These are phyloP conservation scores for Albula goreensis DNA, from an alignment of 2,113 vertebrate species.

Conservation along the genomic window DNA sequence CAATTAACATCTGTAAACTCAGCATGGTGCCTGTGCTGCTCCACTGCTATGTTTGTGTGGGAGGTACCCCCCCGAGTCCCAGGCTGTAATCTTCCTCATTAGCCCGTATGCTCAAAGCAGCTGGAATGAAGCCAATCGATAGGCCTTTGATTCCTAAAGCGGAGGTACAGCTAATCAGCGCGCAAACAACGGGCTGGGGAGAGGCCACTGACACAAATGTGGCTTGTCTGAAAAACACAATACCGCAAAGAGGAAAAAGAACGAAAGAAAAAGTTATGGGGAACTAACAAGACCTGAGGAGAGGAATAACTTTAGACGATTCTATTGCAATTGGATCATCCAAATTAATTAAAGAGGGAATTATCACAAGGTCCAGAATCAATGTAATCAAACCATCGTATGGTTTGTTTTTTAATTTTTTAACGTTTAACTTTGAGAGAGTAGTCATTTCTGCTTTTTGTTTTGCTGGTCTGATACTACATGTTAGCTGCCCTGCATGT, in stretches of 20 bases:
- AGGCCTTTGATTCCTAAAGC: not conserved
- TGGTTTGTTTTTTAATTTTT: no score
- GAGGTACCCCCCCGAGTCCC: not conserved
- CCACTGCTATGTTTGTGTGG: not conserved
- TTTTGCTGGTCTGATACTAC: no score
- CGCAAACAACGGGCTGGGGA: not conserved
- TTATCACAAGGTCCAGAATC: no score
- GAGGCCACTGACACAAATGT: not conserved
- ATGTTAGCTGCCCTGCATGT: no score
- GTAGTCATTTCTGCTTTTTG: no score
- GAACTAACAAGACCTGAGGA: no score
- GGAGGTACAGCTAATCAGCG: not conserved
- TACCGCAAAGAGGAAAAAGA: not conserved
- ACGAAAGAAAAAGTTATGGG: no score
- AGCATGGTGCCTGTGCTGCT: not conserved
- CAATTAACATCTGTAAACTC: not conserved
- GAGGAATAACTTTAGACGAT: no score
- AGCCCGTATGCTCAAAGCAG: not conserved
- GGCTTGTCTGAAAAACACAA: not conserved
- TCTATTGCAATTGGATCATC: no score
- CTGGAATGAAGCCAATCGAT: conserved; percentile 1
- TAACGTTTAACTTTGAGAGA: no score
- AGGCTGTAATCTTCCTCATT: not conserved
- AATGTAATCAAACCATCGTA: no score
- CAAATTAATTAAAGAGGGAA: no score